A percentile compares a stretch with the other conserved stretches of the same genome.
Conservation (phyloP, 2,888 invertebrate genomes). For the Odontomyia ornata region DNA sequence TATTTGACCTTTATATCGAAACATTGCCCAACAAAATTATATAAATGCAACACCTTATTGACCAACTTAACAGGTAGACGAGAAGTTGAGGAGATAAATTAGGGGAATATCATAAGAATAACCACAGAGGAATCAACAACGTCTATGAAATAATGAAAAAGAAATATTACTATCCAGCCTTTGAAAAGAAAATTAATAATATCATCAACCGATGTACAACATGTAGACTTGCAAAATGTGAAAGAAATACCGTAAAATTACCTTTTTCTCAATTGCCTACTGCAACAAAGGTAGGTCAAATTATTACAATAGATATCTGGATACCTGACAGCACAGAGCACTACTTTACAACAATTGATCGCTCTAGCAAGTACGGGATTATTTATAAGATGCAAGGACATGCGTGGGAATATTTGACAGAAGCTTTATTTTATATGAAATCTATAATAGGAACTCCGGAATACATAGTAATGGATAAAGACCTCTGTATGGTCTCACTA, state of each 20-base stretch:
- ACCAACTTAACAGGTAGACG: background rate
- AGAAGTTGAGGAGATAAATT: background rate
- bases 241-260: background rate
- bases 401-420: background rate
- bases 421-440: background rate
- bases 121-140: background rate
- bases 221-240: background rate
- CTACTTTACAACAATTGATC: background rate
- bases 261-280: background rate
- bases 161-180: background rate
- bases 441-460: background rate
- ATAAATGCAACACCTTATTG: conserved; percentile 4
- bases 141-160: background rate
- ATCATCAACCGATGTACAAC: background rate
- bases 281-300: background rate
- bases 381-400: background rate
- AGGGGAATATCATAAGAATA: background rate
- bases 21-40: background rate
- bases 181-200: background rate
- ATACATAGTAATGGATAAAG: background rate
- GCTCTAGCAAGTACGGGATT: background rate
- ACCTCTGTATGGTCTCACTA: background rate
- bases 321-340: background rate
- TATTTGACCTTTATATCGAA: background rate
- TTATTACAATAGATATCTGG: background rate